phyloP scores from a whole-genome alignment of 2,797 vertebrate species.

The Liparis tanakae region DNA sequence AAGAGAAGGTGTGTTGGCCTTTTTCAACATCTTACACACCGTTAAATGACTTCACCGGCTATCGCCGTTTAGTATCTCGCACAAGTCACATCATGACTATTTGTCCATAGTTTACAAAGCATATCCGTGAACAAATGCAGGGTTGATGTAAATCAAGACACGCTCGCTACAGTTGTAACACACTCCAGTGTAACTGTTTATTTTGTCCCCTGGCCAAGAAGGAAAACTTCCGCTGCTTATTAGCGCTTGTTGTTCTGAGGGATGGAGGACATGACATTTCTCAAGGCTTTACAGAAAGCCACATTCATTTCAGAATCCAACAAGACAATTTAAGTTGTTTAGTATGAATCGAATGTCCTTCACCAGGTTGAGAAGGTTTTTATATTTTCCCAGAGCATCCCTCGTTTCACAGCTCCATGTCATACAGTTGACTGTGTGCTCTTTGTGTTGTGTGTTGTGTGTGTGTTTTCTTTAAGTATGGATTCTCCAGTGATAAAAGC shows the following conservation, averaged over 20 bases:
- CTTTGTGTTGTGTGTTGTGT: neutral
- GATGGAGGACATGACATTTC: constrained; percentile 23
- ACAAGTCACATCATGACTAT: constrained; percentile 9
- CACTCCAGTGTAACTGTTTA: constrained; percentile 55
- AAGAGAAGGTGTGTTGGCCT: constrained; percentile 89
- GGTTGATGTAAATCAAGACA: constrained; percentile 40
- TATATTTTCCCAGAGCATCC: neutral
- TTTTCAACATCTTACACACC: constrained; percentile 29
- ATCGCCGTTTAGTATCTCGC: constrained; percentile 22
- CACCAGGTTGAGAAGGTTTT: neutral
- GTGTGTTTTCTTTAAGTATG: neutral
- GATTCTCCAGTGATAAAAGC: neutral
- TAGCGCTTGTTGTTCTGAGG: constrained; percentile 48
- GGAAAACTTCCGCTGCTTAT: constrained; percentile 61
- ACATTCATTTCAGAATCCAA: constrained; percentile 20
- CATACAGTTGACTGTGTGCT: neutral
- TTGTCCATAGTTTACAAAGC: constrained; percentile 33
- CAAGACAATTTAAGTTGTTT: constrained; percentile 14
- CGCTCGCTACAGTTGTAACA: constrained; percentile 36
- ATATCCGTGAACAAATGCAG: constrained; percentile 49
- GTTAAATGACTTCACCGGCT: constrained; percentile 17
- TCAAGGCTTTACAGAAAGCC: constrained; percentile 22
- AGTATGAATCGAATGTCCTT: constrained; percentile 15
- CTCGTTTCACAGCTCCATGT: neutral
- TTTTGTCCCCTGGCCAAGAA: constrained; percentile 60